Evolutionary conservation across 2,113 vertebrate genomes (phyloP).

Genomic region (Tretioscincus oriximinensis): DNA sequence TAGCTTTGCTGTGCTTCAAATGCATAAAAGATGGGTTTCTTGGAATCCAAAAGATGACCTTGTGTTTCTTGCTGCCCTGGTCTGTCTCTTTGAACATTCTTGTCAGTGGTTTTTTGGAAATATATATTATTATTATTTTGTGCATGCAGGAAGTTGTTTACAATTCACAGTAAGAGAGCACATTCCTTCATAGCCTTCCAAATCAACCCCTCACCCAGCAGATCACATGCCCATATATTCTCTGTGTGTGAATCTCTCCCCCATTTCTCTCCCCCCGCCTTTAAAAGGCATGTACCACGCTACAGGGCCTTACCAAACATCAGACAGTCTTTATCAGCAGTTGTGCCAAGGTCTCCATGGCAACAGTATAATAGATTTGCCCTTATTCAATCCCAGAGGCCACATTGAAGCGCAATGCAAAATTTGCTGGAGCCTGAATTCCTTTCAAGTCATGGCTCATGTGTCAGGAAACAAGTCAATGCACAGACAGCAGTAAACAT

Average conservation of each 20-base stretch:
- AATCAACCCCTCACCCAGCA: conserved; percentile 30
- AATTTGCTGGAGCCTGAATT: conserved; percentile 78
- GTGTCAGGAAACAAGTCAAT: conserved; percentile 79
- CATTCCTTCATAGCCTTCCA: conserved; percentile 67
- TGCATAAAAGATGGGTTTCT: conserved; percentile 54
- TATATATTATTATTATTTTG: conserved; percentile 43
- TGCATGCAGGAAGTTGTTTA: conserved; percentile 63
- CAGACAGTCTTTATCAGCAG: conserved; percentile 79
- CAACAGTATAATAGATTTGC: conserved; percentile 91
- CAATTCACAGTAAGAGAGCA: conserved; percentile 64
- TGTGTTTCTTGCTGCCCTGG: conserved; percentile 42
- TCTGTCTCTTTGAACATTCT: conserved; percentile 50
- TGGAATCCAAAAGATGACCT: not conserved
- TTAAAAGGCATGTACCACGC: conserved; percentile 70
- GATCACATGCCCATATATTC: conserved; percentile 23
- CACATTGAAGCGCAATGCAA: conserved; percentile 74
- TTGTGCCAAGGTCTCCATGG: conserved; percentile 91
- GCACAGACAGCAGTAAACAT: conserved; percentile 67
- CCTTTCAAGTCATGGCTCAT: conserved; percentile 80
- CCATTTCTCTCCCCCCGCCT: not conserved
- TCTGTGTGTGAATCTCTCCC: not conserved
- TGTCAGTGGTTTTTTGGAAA: conserved; percentile 51
- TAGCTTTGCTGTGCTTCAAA: conserved; percentile 43
- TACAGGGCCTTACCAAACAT: conserved; percentile 75
- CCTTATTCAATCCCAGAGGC: conserved; percentile 90